These are phyloP conservation scores for Zosterops lateralis DNA, from an alignment of 2,113 vertebrate genomes.

Conservation along the genomic window DNA sequence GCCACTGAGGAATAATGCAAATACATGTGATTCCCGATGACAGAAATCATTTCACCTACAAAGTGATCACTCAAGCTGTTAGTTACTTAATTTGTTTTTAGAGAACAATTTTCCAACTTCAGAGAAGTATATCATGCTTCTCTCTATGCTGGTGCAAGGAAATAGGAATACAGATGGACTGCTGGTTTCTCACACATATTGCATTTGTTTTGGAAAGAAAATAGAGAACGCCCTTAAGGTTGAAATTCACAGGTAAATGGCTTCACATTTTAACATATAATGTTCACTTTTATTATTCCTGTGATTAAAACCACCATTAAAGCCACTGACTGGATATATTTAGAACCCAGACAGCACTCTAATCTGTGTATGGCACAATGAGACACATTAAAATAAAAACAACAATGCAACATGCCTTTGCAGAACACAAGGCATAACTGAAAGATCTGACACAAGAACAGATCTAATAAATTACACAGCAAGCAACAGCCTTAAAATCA, in stretches of 20 bases:
- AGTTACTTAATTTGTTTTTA: background rate
- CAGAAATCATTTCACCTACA: slow-evolving; percentile 36
- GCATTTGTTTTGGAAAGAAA: background rate
- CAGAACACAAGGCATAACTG: background rate
- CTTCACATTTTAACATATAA: background rate
- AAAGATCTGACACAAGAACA: background rate
- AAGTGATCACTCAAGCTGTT: background rate
- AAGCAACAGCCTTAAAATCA: slow-evolving; percentile 4
- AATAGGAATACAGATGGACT: background rate
- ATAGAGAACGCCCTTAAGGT: background rate
- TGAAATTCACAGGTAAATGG: slow-evolving; percentile 28
- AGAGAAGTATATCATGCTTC: background rate
- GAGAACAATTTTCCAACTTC: background rate
- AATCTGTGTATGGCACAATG: background rate
- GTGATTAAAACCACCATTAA: background rate
- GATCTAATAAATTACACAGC: background rate
- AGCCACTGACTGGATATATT: background rate
- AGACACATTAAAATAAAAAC: slow-evolving; percentile 17
- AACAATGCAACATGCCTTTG: background rate
- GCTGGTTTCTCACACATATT: background rate
- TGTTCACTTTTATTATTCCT: slow-evolving; percentile 22
- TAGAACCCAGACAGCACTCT: background rate
- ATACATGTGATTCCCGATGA: background rate
- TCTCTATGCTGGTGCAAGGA: background rate
- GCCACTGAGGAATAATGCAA: slow-evolving; percentile 51